Evolutionary conservation across 2,797 vertebrate genomes (phyloP), one percentile per base, ranked within the genome.

Genomic region (Halcyon leucocephala): DNA sequence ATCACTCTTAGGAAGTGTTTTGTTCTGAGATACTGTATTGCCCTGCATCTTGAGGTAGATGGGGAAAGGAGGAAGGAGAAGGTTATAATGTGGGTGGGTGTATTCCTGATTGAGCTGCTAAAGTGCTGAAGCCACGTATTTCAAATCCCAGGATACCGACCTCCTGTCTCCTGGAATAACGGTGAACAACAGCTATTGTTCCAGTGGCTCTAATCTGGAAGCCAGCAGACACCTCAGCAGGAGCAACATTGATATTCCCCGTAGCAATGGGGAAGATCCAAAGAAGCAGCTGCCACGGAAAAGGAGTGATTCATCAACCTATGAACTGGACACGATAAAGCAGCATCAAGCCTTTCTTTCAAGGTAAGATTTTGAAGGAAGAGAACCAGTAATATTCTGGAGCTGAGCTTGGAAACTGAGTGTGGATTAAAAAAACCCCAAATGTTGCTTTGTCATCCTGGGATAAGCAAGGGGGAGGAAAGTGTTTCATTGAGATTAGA

Each of bases 301-400:
- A 88, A 98, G 99, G 95, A 99, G 99, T 17, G 99, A 99, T 98
- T 99, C 99, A 0, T 99, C 99, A 89, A 99, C 99, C 41, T 99
- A 99, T 3, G 99, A 99, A 96, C 96, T 99, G 95, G 99, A 99
- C 98, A 99, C 99, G 24, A 99, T 99, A 97, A 99, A 99, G 94
- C 99, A 99, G 81, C 99, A 99, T 97, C 99, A 99, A 86, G 99
- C 99, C 94, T 99, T 99, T 95, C 98, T 99, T 93, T 99, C 99
- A 96, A 99, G 99, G 99, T 99, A 97, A 67, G 81, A 41, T 37
- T 61, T 35, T n/a, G 48, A 76, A 81, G 57, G 74, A 86, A 12
- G 22, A 48, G 60, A 95, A 60, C 41, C 54, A 55, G 82, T 24
- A 37, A 3, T 73, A 19, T 62, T 57, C 37, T 44, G 57, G 57